phyloP scores from a whole-genome alignment of 1,140 invertebrate genomes.

The Drosophila athabasca region DNA sequence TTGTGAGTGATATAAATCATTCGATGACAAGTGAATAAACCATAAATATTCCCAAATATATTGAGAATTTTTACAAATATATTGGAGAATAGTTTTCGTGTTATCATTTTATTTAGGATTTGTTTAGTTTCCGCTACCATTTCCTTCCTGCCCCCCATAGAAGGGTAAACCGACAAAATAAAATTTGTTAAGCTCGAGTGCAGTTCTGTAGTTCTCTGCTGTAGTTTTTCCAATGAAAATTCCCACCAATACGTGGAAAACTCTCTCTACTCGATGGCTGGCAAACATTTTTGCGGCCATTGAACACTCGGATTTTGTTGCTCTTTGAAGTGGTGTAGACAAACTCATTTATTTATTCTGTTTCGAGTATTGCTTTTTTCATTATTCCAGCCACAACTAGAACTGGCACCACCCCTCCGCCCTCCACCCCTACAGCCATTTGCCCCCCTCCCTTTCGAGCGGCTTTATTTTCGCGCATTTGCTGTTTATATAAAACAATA shows the following conservation, averaged over 20 bases:
- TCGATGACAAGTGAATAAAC: conserved; percentile 22
- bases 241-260: not conserved
- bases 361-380: no score
- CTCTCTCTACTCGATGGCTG: not conserved
- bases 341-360: conserved; percentile 6
- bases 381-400: not conserved
- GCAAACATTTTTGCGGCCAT: not conserved
- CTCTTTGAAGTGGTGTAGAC: not conserved
- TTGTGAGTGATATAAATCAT: conserved; percentile 27
- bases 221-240: conserved; percentile 12
- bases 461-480: conserved; percentile 69
- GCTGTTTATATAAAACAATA: conserved; percentile 73
- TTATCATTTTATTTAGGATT: not conserved
- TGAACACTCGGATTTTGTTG: not conserved
- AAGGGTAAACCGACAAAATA: not conserved
- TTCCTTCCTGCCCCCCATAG: not conserved
- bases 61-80: no score
- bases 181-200: conserved; percentile 3
- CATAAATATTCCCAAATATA: conserved; percentile 26
- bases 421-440: no score
- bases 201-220: no score
- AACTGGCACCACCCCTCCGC: no score
- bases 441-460: not conserved
- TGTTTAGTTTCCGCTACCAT: not conserved
- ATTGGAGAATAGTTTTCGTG: no score